phyloP scores from a whole-genome alignment of 2,113 vertebrate species.

The Rana temporaria region DNA sequence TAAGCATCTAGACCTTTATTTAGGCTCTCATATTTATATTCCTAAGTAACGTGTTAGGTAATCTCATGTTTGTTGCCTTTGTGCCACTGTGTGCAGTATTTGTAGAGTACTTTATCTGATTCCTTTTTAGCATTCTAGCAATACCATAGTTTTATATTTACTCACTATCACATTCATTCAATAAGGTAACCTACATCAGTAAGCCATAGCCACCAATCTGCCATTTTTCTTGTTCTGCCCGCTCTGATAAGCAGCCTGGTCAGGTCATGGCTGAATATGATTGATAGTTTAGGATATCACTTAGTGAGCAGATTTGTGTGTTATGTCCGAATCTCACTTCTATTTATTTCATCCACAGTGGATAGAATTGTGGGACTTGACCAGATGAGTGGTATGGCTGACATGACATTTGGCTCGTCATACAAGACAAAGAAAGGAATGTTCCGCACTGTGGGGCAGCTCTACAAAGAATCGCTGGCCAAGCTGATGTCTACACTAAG shows the following conservation, averaged over 20 bases:
- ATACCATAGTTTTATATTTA: too few species aligned
- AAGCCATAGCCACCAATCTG: too few species aligned
- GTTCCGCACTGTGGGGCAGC: conserved; percentile 90
- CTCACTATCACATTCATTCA: too few species aligned
- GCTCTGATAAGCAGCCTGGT: too few species aligned
- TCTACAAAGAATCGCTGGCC: conserved; percentile 90
- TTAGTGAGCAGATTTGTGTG: not conserved
- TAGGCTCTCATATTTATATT: too few species aligned
- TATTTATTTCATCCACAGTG: conserved; percentile 69
- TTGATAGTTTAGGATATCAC: not conserved
- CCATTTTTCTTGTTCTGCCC: too few species aligned
- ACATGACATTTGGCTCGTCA: conserved; percentile 75
- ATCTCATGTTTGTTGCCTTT: not conserved
- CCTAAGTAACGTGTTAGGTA: not conserved
- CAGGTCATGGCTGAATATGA: too few species aligned
- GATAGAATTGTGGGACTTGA: conserved; percentile 89
- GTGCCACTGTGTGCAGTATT: too few species aligned
- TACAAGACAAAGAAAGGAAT: conserved; percentile 89
- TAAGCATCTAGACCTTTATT: too few species aligned
- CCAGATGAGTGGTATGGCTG: conserved; percentile 81
- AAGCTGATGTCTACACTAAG: conserved; percentile 91
- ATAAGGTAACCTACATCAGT: too few species aligned
- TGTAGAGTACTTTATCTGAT: too few species aligned
- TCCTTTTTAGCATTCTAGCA: too few species aligned
- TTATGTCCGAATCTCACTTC: not conserved